Conservation (phyloP, 1,140 invertebrate genomes). For the Tyrophagus putrescentiae region DNA sequence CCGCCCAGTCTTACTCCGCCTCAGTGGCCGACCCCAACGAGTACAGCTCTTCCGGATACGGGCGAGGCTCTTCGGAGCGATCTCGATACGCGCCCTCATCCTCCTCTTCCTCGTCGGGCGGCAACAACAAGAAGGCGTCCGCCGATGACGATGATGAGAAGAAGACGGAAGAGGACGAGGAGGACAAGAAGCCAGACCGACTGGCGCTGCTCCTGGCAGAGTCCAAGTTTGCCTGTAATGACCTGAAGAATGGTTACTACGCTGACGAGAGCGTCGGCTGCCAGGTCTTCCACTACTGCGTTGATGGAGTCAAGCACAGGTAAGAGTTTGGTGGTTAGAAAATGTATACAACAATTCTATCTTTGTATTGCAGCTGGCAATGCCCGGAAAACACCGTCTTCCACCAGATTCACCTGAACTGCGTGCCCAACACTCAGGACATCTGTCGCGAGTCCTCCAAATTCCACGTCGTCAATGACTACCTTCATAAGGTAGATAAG, state of each 20-base stretch:
- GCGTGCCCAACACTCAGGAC: slow-evolving; percentile 75
- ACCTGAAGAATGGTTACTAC: slow-evolving; percentile 72
- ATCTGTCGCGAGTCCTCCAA: slow-evolving; percentile 74
- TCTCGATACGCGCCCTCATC: slow-evolving; percentile 7
- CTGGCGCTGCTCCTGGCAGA: slow-evolving; percentile 57
- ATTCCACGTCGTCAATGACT: slow-evolving; percentile 82
- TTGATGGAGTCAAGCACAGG: slow-evolving; percentile 56
- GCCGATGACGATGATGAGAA: slow-evolving; percentile 16
- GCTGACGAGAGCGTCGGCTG: slow-evolving; percentile 43
- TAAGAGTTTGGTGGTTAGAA: no score
- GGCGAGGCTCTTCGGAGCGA: neutral
- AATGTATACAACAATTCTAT: slow-evolving; percentile 40
- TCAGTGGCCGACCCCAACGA: slow-evolving; percentile 9
- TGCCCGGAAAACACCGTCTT: slow-evolving; percentile 80
- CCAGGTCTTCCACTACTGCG: slow-evolving; percentile 67
- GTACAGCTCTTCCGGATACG: neutral
- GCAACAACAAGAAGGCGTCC: neutral
- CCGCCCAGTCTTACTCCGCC: slow-evolving; percentile 10
- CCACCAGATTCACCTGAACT: slow-evolving; percentile 78
- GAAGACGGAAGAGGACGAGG: slow-evolving; percentile 42
- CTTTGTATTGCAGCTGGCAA: no score
- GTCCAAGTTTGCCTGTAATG: slow-evolving; percentile 63
- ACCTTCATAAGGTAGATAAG: slow-evolving; percentile 67
- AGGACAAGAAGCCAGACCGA: slow-evolving; percentile 69
- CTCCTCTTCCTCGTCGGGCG: neutral